Conservation (phyloP, 2,113 vertebrate genomes). For the Limnothrissa miodon region DNA sequence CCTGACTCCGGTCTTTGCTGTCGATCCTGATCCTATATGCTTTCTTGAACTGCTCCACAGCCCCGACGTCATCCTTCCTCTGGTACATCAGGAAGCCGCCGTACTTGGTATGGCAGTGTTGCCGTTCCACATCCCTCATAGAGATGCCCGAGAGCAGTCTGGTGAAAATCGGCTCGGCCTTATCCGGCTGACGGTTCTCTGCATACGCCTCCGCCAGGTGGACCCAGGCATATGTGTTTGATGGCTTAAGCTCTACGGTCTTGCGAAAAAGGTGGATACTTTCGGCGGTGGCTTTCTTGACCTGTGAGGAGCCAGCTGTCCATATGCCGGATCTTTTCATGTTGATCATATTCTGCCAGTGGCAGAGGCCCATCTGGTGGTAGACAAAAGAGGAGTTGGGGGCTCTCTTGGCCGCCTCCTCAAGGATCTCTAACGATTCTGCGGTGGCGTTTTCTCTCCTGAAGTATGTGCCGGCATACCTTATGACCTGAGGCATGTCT, state of each 20-base stretch:
- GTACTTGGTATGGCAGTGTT: slow-evolving; percentile 29
- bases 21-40: slow-evolving; percentile 35
- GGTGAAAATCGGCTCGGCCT: slow-evolving; percentile 47
- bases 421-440: slow-evolving; percentile 33
- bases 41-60: slow-evolving; percentile 39
- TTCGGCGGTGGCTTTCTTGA: neutral
- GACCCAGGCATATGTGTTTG: slow-evolving; percentile 23
- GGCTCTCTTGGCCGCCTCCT: slow-evolving; percentile 17
- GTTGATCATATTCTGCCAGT: slow-evolving; percentile 32
- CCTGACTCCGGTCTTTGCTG: slow-evolving; percentile 28
- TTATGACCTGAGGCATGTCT: slow-evolving; percentile 33
- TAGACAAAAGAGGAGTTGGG: slow-evolving; percentile 42
- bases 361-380: slow-evolving; percentile 50
- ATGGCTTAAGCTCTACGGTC: slow-evolving; percentile 21
- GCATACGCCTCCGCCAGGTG: slow-evolving; percentile 44
- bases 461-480: slow-evolving; percentile 42
- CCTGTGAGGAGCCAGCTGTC: neutral
- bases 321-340: neutral
- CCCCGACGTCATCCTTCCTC: slow-evolving; percentile 29
- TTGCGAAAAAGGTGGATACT: slow-evolving; percentile 9
- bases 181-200: slow-evolving; percentile 16
- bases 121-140: slow-evolving; percentile 34
- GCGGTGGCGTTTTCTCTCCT: slow-evolving; percentile 12
- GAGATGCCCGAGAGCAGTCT: slow-evolving; percentile 20
- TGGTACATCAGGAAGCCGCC: slow-evolving; percentile 40